Evolutionary conservation across 2,113 vertebrate genomes (phyloP).

Genomic region (Lamprologus lemairii): DNA sequence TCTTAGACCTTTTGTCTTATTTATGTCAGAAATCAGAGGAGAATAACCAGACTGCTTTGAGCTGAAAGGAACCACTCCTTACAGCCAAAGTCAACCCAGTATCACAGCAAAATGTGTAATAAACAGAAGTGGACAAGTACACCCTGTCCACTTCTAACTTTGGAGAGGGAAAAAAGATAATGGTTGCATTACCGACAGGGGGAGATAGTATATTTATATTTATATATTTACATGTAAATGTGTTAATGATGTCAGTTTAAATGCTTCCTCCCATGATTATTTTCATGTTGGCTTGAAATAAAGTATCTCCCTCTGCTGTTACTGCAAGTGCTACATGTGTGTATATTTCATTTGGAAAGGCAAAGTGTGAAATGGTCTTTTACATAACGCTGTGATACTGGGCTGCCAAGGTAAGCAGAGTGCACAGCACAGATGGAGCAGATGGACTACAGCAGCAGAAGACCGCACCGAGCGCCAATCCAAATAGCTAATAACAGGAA

Average conservation of each 20-base stretch:
- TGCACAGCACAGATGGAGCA: neutral
- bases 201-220: neutral
- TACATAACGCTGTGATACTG: neutral
- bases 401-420: neutral
- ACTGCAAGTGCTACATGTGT: neutral
- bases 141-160: neutral
- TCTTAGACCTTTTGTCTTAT: neutral
- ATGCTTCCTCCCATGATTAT: neutral
- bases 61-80: neutral
- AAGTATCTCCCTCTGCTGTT: neutral
- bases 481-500: neutral
- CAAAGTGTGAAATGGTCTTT: neutral
- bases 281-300: neutral
- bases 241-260: neutral
- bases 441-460: neutral
- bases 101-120: neutral
- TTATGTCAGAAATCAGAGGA: neutral
- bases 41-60: neutral
- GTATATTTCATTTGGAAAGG: neutral
- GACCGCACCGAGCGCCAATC: rapidly evolving
- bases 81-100: neutral
- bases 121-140: too few species aligned
- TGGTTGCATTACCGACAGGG: neutral
- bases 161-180: neutral
- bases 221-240: neutral